Base-by-base conservation (phyloP, 2,888 invertebrate species). In the Cybosia mesomella region DNA sequence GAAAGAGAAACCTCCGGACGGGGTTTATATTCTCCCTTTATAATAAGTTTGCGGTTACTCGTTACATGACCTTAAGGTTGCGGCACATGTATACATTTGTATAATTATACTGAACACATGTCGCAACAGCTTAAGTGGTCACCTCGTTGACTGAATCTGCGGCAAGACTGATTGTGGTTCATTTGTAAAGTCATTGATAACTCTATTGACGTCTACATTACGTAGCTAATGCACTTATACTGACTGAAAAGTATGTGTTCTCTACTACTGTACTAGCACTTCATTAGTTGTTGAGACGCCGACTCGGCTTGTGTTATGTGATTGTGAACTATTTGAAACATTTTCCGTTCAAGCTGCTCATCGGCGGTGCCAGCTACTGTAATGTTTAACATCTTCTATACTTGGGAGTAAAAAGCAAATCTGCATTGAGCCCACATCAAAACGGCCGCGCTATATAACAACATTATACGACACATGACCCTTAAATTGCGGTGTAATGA, bases 371-470 rank as follows among this genome's bases (percentile, higher is more conserved):
- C 58, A 15, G 32, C 22, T 24, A 18, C 24, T 61, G 11, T 43
- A 61, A 43, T 22, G n/a, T 43, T 43, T 43, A 43, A 60, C 43
- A 60, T 39, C 7, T 61, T 49, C 78, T 68, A 78, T 67, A 49
- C 68, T 57, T 58, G 55, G 53, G 54, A 73, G 66, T 72, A 74
- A 76, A 73, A 68, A 71, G 63, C 70, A 58, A 78, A 74, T 77
- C 70, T 76, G 72, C 74, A 75, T 71, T 57, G 70, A 73, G 69
- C 68, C 60, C 57, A 73, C 75, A 75, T 80, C 71, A 81, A 82
- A 77, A 82, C 70, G 63, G 67, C 74, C 71, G 76, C 66, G 67
- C 77, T 83, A 77, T 83, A 84, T 84, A 86, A 81, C 71, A 68
- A 62, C 62, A 73, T 75, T 82, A 78, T 80, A 79, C 79, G 76